These are phyloP conservation scores for Notolepis coatsorum DNA, from an alignment of 2,797 vertebrate species.

Conservation along the genomic window DNA sequence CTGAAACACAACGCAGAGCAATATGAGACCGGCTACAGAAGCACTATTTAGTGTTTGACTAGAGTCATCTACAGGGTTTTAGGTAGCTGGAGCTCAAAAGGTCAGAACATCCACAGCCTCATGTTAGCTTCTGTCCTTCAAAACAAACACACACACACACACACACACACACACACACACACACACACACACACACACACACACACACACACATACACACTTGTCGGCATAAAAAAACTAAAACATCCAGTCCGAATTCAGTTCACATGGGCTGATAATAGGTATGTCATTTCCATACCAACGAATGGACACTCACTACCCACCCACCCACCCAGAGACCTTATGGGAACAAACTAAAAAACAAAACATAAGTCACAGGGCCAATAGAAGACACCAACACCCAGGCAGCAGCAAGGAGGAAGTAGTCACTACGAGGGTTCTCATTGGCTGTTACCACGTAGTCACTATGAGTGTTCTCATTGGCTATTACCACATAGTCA, in stretches of 20 bases:
- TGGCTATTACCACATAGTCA: too few species aligned
- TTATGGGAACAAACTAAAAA: slow-evolving; percentile 24
- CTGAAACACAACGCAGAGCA: too few species aligned
- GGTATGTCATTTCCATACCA: slow-evolving; percentile 63
- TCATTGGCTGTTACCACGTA: too few species aligned
- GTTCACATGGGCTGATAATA: slow-evolving; percentile 53
- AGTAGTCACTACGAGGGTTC: slow-evolving; percentile 55
- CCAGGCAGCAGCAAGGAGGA: slow-evolving; percentile 62
- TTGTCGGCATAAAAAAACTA: slow-evolving; percentile 36
- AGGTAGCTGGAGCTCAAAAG: slow-evolving; percentile 20
- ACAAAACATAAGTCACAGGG: slow-evolving; percentile 42
- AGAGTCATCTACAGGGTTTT: slow-evolving; percentile 27
- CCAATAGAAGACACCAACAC: slow-evolving; percentile 77
- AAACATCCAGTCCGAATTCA: slow-evolving; percentile 36
- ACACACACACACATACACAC: slow-evolving; percentile 9
- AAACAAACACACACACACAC: neutral
- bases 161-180: slow-evolving; percentile 8
- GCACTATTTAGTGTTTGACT: slow-evolving; percentile 51
- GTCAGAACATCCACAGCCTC: slow-evolving; percentile 14
- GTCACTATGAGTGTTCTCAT: too few species aligned
- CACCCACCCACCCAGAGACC: slow-evolving; percentile 24
- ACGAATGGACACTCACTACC: slow-evolving; percentile 13
- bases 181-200: neutral
- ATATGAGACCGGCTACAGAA: too few species aligned
- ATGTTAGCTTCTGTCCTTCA: neutral